Evolutionary conservation across 2,113 vertebrate genomes (phyloP).

Genomic region (Nesoenas mayeri): DNA sequence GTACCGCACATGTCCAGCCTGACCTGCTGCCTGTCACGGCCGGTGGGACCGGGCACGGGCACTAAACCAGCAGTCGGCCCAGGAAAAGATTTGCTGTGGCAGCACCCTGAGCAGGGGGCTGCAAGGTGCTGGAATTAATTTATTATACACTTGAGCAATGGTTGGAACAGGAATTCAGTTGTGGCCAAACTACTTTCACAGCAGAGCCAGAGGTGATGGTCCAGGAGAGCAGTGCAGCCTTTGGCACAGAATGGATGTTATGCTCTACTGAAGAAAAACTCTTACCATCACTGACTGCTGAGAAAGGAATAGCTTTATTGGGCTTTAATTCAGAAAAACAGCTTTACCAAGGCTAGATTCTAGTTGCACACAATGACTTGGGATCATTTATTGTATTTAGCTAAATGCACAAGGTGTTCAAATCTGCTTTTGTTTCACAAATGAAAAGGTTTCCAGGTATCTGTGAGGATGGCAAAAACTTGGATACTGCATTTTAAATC

Average conservation of each 20-base stretch:
- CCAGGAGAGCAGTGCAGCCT: neutral
- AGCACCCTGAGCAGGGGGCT: neutral
- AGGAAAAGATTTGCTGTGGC: neutral
- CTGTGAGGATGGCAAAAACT: neutral
- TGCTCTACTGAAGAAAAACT: neutral
- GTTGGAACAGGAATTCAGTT: neutral
- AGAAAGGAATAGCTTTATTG: neutral
- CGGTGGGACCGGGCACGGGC: neutral
- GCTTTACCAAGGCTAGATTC: neutral
- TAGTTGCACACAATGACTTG: neutral
- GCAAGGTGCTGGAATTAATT: neutral
- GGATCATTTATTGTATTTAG: neutral
- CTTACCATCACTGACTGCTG: neutral
- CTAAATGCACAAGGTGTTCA: neutral
- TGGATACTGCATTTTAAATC: neutral
- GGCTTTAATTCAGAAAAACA: neutral
- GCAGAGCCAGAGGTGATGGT: neutral
- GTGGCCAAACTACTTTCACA: neutral
- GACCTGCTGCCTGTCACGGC: neutral
- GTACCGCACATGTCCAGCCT: rapidly evolving
- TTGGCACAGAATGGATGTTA: neutral
- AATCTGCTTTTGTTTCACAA: neutral
- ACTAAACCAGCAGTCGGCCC: neutral
- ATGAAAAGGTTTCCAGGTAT: neutral
- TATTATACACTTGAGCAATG: neutral